Percentiles rank a stretch among this genome's conserved stretches.
Conservation (phyloP, 2,888 invertebrate species). For the Rotaria sp. region DNA sequence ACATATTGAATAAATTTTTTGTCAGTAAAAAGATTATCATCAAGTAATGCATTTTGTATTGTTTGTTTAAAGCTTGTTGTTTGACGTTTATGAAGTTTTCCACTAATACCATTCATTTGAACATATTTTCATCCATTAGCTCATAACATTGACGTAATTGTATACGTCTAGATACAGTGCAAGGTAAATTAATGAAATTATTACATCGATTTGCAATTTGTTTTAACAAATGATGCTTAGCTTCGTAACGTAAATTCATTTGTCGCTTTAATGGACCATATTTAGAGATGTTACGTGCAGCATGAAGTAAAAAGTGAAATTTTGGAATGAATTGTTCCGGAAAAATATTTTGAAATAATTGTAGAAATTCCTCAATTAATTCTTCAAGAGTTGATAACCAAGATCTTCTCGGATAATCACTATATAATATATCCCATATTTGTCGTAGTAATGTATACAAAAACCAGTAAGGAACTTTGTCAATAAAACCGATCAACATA, state of each 20-base stretch:
- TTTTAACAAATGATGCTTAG: background rate
- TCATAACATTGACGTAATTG: background rate
- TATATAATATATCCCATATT: background rate
- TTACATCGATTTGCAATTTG: background rate
- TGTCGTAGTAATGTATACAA: background rate
- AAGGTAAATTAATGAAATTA: background rate
- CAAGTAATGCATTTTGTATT: background rate
- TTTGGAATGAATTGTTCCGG: background rate
- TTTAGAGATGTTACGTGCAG: background rate
- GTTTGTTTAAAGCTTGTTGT: background rate
- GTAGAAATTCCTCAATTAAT: background rate
- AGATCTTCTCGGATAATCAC: background rate
- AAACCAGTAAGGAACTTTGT: background rate
- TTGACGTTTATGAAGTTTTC: background rate
- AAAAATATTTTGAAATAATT: background rate
- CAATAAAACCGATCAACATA: background rate
- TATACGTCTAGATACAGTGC: background rate
- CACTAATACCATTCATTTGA: background rate
- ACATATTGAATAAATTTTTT: background rate
- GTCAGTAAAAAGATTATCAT: background rate
- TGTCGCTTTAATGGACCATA: background rate
- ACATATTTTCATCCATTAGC: background rate
- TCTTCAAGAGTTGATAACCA: background rate
- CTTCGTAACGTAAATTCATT: background rate
- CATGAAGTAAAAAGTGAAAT: background rate